Evolutionary conservation across 2,113 vertebrate species (phyloP), one percentile per base, ranked within the genome.

Genomic region (Mesitornis unicolor): DNA sequence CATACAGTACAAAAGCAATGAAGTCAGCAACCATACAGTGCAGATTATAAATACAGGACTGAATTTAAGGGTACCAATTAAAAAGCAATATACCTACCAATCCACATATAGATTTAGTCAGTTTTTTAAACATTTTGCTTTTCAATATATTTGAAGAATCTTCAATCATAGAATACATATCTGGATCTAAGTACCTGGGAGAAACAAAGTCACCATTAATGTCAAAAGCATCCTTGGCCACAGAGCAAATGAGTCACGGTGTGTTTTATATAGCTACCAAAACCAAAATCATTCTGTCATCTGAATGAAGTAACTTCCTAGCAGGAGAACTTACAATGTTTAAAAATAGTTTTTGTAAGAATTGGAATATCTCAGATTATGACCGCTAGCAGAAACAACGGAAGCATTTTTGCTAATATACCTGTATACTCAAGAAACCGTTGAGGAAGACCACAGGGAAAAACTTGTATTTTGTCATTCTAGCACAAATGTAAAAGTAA

Each of bases 111-210:
- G 99, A 99, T 94, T 99, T 97, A 17, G 99, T 99, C 95, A 99
- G 87, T 74, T 99, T 99, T 96, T 99, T 98, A 96, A 99, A 99
- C 96, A 98, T 99, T 96, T 97, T 98, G 97, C 99, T 99, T 98
- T 96, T 98, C 88, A 99, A 73, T 40, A 97, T 96, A 63, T 97
- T 96, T 20, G 98, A 96, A 65, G 98, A 98, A 94, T 99, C 99
- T 38, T 99, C 98, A 95, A 99, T 98, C 98, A 99, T 98, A 13
- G 99, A 99, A 97, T 99, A 99, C 99, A 99, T 99, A 94, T 99
- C 99, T 64, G 99, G 99, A 93, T 99, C 99, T 77, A 99, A 98
- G 96, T 99, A 99, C 91, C 99, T 99, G 80, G 29, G 38, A 83
- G 81, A 94, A 76, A 86, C 48, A 94, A 74, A 84, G 29, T 59